Conservation (phyloP, 2,888 invertebrate species). For the Noctua pronuba region DNA sequence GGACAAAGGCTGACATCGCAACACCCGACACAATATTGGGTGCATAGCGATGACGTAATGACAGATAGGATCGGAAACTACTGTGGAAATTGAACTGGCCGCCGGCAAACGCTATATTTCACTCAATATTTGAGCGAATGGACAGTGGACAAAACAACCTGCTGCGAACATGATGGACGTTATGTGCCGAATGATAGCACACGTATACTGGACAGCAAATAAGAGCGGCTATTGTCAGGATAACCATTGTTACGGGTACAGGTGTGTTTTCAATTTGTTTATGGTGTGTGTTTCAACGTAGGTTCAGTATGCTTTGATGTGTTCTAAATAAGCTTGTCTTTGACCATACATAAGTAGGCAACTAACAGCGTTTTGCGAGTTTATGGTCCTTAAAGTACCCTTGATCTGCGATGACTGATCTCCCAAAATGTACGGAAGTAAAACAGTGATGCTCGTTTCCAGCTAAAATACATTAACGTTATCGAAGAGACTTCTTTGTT, state of each 20-base stretch:
- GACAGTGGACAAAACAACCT: slow-evolving; percentile 81
- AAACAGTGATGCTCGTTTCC: no score
- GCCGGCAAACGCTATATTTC: slow-evolving; percentile 77
- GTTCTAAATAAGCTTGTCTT: slow-evolving; percentile 1
- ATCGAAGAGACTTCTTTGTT: not conserved
- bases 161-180: slow-evolving; percentile 84
- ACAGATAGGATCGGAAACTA: slow-evolving; percentile 79
- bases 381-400: not conserved
- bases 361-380: not conserved
- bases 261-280: slow-evolving; percentile 41
- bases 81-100: slow-evolving; percentile 78
- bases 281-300: slow-evolving; percentile 12
- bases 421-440: not conserved
- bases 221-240: slow-evolving; percentile 70
- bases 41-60: slow-evolving; percentile 79
- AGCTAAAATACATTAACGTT: not conserved
- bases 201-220: slow-evolving; percentile 54
- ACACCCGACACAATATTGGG: slow-evolving; percentile 73
- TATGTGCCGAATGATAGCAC: slow-evolving; percentile 66
- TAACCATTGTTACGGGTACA: slow-evolving; percentile 61
- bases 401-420: not conserved
- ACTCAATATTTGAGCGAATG: slow-evolving; percentile 81
- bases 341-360: not conserved
- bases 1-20: slow-evolving; percentile 73
- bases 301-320: not conserved